Base-by-base conservation (phyloP, 1,140 invertebrate genomes). In the Eueides isabella region DNA sequence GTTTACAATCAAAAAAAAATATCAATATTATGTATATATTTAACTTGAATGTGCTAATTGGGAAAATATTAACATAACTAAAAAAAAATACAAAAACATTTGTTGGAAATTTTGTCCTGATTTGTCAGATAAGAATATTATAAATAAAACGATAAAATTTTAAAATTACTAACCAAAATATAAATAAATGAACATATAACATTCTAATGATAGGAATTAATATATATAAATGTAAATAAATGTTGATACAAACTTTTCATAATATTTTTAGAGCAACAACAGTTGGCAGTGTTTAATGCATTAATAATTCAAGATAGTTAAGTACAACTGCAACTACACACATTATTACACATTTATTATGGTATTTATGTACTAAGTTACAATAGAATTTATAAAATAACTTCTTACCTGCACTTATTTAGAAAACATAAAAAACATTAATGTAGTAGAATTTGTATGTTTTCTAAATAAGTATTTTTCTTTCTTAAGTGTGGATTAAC, bases 211-310 rank as follows among this genome's bases (percentile, higher is more conserved):
- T 2, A 48, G 5, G 19, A 19, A 48, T 9, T 7, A 2, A 48
- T 7, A 44, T 19, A 5, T 19, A 44, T 19, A 14, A 44, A 19
- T 44, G 4, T 44, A 44, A 44, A 44, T 4, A 44, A 44, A 23
- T 9, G 6, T n/a, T 48, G 6, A 48, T 48, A 19, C 2, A 48
- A 19, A 19, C n/a, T 48, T 48, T n/a, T 48, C 41, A 38, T 16
- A 38, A 38, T 16, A 38, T 38, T 12, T 23, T 55, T 26, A 26
- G 19, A 26, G 12, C 48, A 55, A 23, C 48, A 55, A 30, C 16
- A 71, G 29, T 55, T 55, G 71, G 63, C 63, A 72, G 71, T 66
- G 63, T 72, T 55, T 48, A 72, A 72, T 66, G 63, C 63, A 72
- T 31, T 19, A 48, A 4, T 71, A 16, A 29, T 30, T 30, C 9